A percentile compares a stretch with the other conserved stretches of the same genome.
These are phyloP conservation scores for Cheiracanthium punctorium DNA, from an alignment of 2,888 invertebrate genomes.

Conservation along the genomic window DNA sequence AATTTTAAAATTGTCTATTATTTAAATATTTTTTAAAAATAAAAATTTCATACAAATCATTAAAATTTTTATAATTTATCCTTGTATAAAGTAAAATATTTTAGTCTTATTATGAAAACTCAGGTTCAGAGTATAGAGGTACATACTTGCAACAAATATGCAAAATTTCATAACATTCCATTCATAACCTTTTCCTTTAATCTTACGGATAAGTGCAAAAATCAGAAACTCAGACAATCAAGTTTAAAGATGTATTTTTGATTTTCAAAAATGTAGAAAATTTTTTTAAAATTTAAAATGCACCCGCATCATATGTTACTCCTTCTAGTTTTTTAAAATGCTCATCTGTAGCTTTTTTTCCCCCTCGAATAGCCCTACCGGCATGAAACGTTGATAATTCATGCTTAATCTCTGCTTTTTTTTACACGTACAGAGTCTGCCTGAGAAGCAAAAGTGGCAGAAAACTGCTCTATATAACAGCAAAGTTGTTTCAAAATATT, in stretches of 20 bases:
- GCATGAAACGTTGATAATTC: background rate
- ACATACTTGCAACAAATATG: background rate
- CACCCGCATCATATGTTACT: no score
- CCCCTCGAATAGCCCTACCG: background rate
- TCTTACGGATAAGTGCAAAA: background rate
- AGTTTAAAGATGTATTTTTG: background rate
- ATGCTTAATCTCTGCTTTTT: background rate
- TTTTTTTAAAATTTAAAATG: background rate
- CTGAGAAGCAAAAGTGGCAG: background rate
- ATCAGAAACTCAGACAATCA: background rate
- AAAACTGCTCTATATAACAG: background rate
- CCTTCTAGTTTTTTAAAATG: no score
- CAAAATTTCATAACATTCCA: slow-evolving; percentile 3
- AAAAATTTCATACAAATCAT: background rate
- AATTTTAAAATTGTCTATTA: background rate
- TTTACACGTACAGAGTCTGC: background rate
- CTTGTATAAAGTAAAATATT: background rate
- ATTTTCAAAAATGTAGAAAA: background rate
- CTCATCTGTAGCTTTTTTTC: background rate
- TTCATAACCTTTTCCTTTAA: background rate
- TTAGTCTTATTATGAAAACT: background rate
- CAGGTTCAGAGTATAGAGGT: background rate
- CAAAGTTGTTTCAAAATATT: background rate
- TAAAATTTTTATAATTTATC: background rate
- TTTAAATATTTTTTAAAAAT: background rate